Evolutionary conservation across 1,140 invertebrate genomes (phyloP), one percentile per base, ranked within the genome.

Genomic region (Orchestia grillus): DNA sequence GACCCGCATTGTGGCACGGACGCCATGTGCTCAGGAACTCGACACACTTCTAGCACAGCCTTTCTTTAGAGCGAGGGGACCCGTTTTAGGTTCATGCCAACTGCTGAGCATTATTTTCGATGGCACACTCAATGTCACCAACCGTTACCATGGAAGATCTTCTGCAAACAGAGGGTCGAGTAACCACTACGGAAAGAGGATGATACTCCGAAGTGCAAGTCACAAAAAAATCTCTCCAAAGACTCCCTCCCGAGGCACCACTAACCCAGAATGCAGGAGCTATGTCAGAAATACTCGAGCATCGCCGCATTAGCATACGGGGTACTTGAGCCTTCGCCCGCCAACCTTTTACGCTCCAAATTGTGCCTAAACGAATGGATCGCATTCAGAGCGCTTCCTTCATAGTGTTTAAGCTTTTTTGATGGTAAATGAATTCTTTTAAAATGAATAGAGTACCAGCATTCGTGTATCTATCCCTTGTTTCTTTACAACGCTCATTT

Each of bases 61-160:
- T 77, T 77, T 28, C 62, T 77, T 77, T 36, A 77, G 11, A 3
- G 15, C 36, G 11, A 77, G 15, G 28, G 62, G 36, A 77, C 62
- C 62, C 62, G 1, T 3, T 77, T 28, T 15, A 77, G 62, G 11
- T 36, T 15, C 40, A 94, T 44, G 43, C 92, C 36, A 40, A 94
- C 92, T 94, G 92, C 44, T 23, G 92, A 28, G 44, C 44, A 94
- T 94, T 94, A 94, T 94, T 94, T 94, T 94, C 92, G 36, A 94
- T 47, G 44, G 36, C 8, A 36, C 92, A 45, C 92, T 94, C 44
- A 45, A 47, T 44, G 92, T 94, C 92, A 94, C 92, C 92, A 6
- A 94, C 92, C 92, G 92, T 94, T 94, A 94, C 92, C 92, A 40
- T 28, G 16, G 36, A 45, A 47, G 92, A 44, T 94, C 92, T 47